Conservation (phyloP, 2,113 vertebrate species). For the Mastomys coucha region DNA sequence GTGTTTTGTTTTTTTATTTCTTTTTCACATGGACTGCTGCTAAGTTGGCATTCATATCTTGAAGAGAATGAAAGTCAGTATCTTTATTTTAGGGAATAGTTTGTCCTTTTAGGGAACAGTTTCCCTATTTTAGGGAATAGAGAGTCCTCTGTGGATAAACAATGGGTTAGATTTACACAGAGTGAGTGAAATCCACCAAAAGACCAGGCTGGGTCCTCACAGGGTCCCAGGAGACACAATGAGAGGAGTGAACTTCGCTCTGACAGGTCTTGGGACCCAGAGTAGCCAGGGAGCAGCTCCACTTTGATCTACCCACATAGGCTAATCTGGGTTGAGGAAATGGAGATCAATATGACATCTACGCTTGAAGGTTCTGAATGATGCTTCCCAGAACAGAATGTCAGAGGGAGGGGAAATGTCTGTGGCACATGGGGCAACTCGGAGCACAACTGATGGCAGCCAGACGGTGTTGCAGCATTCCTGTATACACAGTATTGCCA, state of each 20-base stretch:
- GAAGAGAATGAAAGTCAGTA: background rate
- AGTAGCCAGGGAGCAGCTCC: rapidly evolving
- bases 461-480: background rate
- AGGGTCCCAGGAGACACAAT: background rate
- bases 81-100: background rate
- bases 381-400: background rate
- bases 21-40: background rate
- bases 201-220: background rate
- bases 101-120: no score
- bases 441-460: background rate
- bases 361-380: background rate
- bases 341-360: background rate
- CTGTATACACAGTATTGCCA: background rate
- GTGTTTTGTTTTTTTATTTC: background rate
- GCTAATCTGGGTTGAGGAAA: background rate
- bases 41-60: background rate
- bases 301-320: background rate
- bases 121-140: background rate
- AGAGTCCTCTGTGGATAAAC: background rate
- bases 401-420: background rate
- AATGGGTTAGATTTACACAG: background rate
- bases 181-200: background rate
- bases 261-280: background rate
- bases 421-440: background rate
- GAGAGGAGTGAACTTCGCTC: background rate